Conservation (phyloP, 2,888 invertebrate genomes). For the Matsumyia berberina region DNA sequence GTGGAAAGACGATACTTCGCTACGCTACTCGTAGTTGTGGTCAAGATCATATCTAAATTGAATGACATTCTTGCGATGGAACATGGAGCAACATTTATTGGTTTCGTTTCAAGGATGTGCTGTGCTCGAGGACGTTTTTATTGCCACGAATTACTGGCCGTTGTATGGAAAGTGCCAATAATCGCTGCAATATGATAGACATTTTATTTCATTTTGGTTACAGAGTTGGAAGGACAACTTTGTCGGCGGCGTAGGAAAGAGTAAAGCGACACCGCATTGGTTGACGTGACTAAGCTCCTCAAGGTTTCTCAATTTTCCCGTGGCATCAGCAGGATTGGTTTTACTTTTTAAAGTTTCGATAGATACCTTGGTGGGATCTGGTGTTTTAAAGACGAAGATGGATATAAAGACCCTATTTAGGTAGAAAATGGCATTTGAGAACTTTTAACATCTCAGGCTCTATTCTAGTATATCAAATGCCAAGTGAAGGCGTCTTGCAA, state of each 20-base stretch:
- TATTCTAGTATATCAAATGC: too few species aligned
- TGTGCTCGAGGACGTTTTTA: slow-evolving; percentile 19
- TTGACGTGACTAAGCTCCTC: too few species aligned
- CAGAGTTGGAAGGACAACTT: neutral
- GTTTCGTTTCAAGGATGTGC: slow-evolving; percentile 20
- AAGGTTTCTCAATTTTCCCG: too few species aligned
- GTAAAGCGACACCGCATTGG: too few species aligned
- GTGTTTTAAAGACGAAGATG: too few species aligned
- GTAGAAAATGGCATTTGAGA: too few species aligned
- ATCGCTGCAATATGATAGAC: slow-evolving; percentile 11
- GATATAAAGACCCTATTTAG: too few species aligned
- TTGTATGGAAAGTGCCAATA: slow-evolving; percentile 12
- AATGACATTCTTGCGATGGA: slow-evolving; percentile 34
- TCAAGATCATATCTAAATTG: slow-evolving; percentile 50
- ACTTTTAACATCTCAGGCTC: too few species aligned
- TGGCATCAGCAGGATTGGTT: too few species aligned
- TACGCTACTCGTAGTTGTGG: slow-evolving; percentile 12
- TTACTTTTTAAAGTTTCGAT: too few species aligned
- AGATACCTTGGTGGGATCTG: too few species aligned
- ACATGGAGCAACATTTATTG: slow-evolving; percentile 42
- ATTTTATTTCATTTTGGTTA: slow-evolving; percentile 8
- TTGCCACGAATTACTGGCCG: slow-evolving; percentile 1
- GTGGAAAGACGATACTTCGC: slow-evolving; percentile 12
- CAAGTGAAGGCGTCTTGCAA: too few species aligned
- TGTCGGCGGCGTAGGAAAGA: neutral